phyloP scores from a whole-genome alignment of 2,888 invertebrate genomes.

The Lobophora halterata region DNA sequence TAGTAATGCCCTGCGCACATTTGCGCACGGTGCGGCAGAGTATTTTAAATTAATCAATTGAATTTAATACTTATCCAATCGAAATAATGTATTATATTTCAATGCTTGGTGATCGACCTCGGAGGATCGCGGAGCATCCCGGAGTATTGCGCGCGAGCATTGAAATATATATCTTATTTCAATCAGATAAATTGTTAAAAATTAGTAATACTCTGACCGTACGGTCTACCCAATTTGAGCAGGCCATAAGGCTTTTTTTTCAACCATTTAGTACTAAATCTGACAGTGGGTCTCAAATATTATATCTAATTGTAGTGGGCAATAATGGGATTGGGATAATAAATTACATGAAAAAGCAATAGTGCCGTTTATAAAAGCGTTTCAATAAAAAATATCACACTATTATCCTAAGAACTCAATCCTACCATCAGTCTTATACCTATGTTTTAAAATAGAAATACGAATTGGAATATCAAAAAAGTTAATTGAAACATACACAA shows the following conservation, averaged over 20 bases:
- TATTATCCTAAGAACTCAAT: constrained; percentile 52
- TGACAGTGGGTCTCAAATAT: too few relatives aligned
- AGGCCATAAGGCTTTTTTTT: too few relatives aligned
- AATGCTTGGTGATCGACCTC: too few relatives aligned
- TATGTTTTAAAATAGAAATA: constrained; percentile 58
- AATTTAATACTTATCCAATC: too few relatives aligned
- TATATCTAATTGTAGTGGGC: constrained; percentile 12
- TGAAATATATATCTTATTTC: background rate
- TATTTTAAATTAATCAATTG: too few relatives aligned
- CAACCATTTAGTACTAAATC: too few relatives aligned
- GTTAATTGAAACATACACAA: constrained; percentile 36
- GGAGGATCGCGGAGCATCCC: too few relatives aligned
- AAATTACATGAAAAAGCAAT: constrained; percentile 52
- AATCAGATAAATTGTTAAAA: background rate
- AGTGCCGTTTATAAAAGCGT: constrained; percentile 58
- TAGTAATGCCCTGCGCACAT: too few relatives aligned
- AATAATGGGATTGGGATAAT: constrained; percentile 4
- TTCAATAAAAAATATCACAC: constrained; percentile 38
- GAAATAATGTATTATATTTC: too few relatives aligned
- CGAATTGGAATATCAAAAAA: constrained; percentile 37
- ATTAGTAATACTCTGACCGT: background rate
- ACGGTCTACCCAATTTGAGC: too few relatives aligned
- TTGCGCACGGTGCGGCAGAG: too few relatives aligned
- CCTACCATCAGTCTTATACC: constrained; percentile 75
- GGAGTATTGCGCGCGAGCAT: too few relatives aligned